Conservation (phyloP, 2,888 invertebrate genomes). For the Cordilura impudica region DNA sequence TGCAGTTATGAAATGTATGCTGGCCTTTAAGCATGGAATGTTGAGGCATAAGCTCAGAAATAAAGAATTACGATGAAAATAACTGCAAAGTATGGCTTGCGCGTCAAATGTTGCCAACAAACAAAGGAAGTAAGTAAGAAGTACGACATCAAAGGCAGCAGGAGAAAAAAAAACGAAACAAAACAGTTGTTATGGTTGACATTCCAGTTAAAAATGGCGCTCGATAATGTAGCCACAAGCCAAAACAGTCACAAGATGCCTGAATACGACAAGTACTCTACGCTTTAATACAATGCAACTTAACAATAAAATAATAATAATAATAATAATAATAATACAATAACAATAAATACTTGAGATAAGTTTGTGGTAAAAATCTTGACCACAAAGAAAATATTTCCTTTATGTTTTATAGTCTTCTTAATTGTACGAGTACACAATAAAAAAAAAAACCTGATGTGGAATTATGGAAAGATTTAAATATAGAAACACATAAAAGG, state of each 20-base stretch:
- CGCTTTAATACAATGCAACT: constrained; percentile 18
- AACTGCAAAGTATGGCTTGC: constrained; percentile 36
- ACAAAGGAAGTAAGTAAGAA: constrained; percentile 14
- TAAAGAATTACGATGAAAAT: neutral
- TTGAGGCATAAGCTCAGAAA: neutral
- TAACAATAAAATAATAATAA: constrained; percentile 28
- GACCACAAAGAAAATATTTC: constrained; percentile 36
- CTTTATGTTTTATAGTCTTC: neutral
- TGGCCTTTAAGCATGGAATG: constrained; percentile 23
- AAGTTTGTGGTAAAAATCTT: constrained; percentile 32
- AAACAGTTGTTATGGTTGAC: constrained; percentile 43
- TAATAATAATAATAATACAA: constrained; percentile 29
- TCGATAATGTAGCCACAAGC: constrained; percentile 55
- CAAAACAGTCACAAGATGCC: constrained; percentile 54
- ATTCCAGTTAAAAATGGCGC: constrained; percentile 45
- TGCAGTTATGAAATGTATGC: constrained; percentile 44
- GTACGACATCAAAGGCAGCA: constrained; percentile 5
- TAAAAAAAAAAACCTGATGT: too few species aligned
- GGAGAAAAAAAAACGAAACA: neutral
- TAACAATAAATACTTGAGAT: constrained; percentile 26
- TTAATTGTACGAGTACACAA: neutral
- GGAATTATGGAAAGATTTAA: too few species aligned
- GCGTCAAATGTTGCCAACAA: neutral
- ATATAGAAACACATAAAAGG: too few species aligned
- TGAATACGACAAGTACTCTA: constrained; percentile 20